phyloP scores from a whole-genome alignment of 2,113 vertebrate species.

The Aptenodytes forsteri region DNA sequence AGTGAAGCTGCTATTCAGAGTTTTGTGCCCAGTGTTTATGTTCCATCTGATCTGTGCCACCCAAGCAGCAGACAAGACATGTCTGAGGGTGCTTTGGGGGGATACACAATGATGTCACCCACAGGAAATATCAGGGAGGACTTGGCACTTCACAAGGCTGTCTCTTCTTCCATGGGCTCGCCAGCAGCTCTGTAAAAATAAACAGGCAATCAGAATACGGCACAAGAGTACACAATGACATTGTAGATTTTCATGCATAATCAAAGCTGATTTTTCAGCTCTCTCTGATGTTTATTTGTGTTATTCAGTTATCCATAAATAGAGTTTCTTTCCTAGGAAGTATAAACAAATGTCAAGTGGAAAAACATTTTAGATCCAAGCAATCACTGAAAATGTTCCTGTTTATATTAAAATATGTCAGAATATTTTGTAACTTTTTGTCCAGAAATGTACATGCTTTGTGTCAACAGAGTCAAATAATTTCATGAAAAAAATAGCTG shows the following conservation, averaged over 20 bases:
- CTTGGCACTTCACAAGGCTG: constrained; percentile 90
- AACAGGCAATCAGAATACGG: constrained; percentile 97
- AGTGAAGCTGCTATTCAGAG: constrained; percentile 81
- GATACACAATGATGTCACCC: constrained; percentile 96
- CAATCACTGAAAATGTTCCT: constrained; percentile 90
- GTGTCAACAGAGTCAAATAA: constrained; percentile 72
- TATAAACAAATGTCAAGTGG: constrained; percentile 92
- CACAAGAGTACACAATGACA: constrained; percentile 92
- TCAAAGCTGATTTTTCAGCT: constrained; percentile 95
- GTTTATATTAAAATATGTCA: constrained; percentile 95
- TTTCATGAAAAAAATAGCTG: constrained; percentile 67
- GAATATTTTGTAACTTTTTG: constrained; percentile 82
- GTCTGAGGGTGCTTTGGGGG: constrained; percentile 86
- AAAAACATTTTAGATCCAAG: constrained; percentile 87
- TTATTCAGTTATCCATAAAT: constrained; percentile 94
- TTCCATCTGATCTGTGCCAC: constrained; percentile 87
- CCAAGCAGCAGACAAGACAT: constrained; percentile 94
- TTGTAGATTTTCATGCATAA: constrained; percentile 92
- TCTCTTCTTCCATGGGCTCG: constrained; percentile 89
- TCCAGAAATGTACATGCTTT: constrained; percentile 78
- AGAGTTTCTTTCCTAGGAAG: constrained; percentile 92
- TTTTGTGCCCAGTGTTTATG: constrained; percentile 84
- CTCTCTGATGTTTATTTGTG: constrained; percentile 94
- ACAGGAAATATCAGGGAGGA: constrained; percentile 87
- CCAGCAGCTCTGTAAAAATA: constrained; percentile 92